Percentiles rank a stretch among this genome's conserved stretches.
Evolutionary conservation across 2,888 invertebrate genomes (phyloP).

Genomic region (Ganaspis brasiliensis): DNA sequence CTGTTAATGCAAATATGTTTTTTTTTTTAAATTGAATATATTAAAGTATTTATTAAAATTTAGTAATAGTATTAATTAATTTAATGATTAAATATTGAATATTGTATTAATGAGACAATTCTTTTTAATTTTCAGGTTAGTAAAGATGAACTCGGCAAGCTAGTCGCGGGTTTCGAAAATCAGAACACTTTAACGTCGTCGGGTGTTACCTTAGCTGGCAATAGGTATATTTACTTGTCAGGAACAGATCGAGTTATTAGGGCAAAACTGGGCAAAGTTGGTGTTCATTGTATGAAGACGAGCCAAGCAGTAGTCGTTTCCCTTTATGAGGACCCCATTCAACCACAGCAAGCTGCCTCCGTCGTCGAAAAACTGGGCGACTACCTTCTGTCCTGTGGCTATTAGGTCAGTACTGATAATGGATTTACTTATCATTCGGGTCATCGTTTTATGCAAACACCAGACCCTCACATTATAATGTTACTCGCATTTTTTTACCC

Average conservation of each 20-base stretch:
- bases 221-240: conserved; percentile 97
- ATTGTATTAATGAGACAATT: conserved; percentile 30
- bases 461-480: background rate
- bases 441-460: conserved; percentile 24
- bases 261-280: conserved; percentile 96
- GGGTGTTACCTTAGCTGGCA: conserved; percentile 95
- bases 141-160: conserved; percentile 95
- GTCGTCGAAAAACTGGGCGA: conserved; percentile 98
- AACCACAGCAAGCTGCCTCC: conserved; percentile 97
- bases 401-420: conserved; percentile 84
- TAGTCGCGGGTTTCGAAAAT: conserved; percentile 94
- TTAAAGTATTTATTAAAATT: too few species aligned
- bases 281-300: conserved; percentile 98
- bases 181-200: conserved; percentile 94
- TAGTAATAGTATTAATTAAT: conserved; percentile 5
- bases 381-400: conserved; percentile 98
- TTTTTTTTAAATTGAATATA: too few species aligned
- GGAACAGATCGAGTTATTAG: conserved; percentile 96
- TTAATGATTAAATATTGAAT: background rate
- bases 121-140: conserved; percentile 85
- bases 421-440: conserved; percentile 10
- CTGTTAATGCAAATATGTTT: too few species aligned
- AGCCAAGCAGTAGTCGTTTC: conserved; percentile 97
- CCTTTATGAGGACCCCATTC: conserved; percentile 97
- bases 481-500: too few species aligned